Percentiles rank a stretch among this genome's conserved stretches.
These are phyloP conservation scores for Cygnus olor DNA, from an alignment of 2,797 vertebrate species.

Conservation along the genomic window DNA sequence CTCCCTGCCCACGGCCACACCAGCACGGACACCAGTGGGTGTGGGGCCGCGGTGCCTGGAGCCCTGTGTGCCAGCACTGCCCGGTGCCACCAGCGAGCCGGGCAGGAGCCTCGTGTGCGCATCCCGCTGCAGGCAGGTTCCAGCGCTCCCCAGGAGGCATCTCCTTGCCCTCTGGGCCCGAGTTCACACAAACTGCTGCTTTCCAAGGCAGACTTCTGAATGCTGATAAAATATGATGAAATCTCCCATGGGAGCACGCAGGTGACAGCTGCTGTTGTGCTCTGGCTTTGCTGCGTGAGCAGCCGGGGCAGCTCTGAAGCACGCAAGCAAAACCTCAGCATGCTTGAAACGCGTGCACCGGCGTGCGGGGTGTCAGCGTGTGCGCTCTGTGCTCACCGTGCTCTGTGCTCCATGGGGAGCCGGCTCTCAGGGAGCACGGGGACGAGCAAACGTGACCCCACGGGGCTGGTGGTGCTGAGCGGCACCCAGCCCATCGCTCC, in stretches of 20 bases:
- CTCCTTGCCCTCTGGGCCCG: accelerated
- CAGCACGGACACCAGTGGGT: accelerated
- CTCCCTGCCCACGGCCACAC: neutral
- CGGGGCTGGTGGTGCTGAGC: neutral
- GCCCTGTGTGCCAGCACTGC: neutral
- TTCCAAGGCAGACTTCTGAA: accelerated
- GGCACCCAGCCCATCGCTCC: accelerated
- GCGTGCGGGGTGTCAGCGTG: too few species aligned
- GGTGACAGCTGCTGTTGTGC: neutral
- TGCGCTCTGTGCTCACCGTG: too few species aligned
- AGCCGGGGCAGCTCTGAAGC: neutral
- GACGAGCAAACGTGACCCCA: neutral
- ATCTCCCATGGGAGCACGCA: accelerated
- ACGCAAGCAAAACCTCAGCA: neutral
- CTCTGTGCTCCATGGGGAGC: neutral
- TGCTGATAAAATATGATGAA: neutral
- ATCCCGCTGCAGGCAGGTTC: neutral
- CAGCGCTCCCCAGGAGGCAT: too few species aligned
- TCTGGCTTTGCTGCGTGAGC: too few species aligned
- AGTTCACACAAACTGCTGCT: neutral
- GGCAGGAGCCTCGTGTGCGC: neutral
- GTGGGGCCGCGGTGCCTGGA: too few species aligned
- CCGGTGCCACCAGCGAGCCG: neutral
- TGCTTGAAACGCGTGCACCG: accelerated
- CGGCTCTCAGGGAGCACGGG: neutral